These are phyloP conservation scores for Alethe castanea DNA, from an alignment of 2,113 vertebrate species.

Conservation along the genomic window DNA sequence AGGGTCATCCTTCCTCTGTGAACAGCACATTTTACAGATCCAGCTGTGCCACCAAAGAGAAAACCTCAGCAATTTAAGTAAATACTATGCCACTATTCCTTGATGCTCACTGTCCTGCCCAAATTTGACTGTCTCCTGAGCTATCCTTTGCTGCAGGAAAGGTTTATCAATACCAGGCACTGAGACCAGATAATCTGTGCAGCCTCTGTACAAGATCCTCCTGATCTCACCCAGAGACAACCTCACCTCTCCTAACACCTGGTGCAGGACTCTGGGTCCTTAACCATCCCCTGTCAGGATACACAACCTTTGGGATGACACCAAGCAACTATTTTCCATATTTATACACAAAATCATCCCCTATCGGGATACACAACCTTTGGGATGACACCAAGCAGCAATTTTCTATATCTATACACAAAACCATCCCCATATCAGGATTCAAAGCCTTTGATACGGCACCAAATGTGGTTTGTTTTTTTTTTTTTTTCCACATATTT, in stretches of 20 bases:
- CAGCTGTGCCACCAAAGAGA: background rate
- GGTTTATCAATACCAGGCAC: background rate
- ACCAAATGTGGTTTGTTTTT: background rate
- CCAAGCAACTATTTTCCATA: background rate
- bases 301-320: background rate
- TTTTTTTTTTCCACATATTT: background rate
- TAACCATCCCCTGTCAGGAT: background rate
- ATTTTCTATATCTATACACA: background rate
- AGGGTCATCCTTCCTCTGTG: background rate
- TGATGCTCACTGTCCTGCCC: background rate
- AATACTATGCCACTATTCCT: background rate
- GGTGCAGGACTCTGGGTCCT: fast-evolving
- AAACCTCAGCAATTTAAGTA: background rate
- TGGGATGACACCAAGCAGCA: background rate
- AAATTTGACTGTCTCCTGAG: background rate
- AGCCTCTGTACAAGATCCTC: background rate
- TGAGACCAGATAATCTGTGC: background rate
- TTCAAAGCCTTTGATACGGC: background rate
- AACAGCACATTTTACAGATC: background rate
- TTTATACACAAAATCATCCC: background rate
- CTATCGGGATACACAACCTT: background rate
- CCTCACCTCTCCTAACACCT: too few species aligned
- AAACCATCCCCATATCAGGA: background rate
- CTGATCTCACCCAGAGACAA: background rate
- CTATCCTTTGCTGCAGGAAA: background rate